phyloP scores from a whole-genome alignment of 1,140 invertebrate species.

The Panagrolaimus sp. region DNA sequence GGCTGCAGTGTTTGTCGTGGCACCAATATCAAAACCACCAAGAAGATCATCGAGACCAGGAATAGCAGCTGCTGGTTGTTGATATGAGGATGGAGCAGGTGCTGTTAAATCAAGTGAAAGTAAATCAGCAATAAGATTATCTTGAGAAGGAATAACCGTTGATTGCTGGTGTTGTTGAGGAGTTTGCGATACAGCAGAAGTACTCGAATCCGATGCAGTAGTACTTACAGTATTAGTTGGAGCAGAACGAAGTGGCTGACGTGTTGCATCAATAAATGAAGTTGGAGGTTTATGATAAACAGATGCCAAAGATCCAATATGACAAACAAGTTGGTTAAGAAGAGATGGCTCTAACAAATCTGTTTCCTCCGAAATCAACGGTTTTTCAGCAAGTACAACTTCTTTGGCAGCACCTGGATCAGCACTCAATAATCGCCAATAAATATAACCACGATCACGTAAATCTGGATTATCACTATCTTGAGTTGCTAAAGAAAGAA shows the following conservation, averaged over 20 bases:
- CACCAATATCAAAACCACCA: conserved; percentile 66
- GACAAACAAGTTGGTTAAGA: conserved; percentile 95
- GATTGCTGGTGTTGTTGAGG: conserved; percentile 57
- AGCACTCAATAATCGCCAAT: conserved; percentile 95
- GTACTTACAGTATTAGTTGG: conserved; percentile 35
- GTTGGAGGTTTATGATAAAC: conserved; percentile 99
- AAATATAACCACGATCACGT: conserved; percentile 96
- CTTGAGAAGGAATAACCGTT: conserved; percentile 80
- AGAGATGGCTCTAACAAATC: conserved; percentile 94
- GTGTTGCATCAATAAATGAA: conserved; percentile 83
- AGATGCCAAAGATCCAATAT: conserved; percentile 94
- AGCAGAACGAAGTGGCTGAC: conserved; percentile 61
- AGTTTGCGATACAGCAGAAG: background rate
- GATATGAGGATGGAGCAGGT: conserved; percentile 22
- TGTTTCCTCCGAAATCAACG: conserved; percentile 97
- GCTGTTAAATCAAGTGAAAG: conserved; percentile 76
- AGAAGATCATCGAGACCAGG: conserved; percentile 67
- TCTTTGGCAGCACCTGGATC: conserved; percentile 98
- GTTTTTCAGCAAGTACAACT: conserved; percentile 93
- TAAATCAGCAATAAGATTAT: conserved; percentile 90
- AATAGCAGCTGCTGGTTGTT: conserved; percentile 39
- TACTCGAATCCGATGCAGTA: conserved; percentile 31
- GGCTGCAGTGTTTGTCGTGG: conserved; percentile 69
- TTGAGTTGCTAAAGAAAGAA: conserved; percentile 61
- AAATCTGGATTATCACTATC: conserved; percentile 99